Conservation (phyloP, 2,888 invertebrate species). For the Calameuta idolon region DNA sequence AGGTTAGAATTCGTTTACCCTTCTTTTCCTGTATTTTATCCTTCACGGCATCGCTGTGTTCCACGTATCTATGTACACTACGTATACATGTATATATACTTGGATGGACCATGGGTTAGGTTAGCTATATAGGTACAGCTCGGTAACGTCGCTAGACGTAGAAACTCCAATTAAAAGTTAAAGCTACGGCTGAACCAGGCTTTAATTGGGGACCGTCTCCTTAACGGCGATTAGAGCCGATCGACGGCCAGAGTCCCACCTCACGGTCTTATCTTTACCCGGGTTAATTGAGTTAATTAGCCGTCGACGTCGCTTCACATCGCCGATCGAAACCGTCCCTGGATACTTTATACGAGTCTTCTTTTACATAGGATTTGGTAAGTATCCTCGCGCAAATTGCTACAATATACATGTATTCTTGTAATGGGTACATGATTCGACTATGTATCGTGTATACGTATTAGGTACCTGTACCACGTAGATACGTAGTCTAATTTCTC, state of each 20-base stretch:
- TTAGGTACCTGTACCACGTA: background rate
- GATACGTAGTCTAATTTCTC: background rate
- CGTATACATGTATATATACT: too few relatives aligned
- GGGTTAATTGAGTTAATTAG: background rate
- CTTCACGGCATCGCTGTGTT: background rate
- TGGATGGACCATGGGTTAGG: background rate
- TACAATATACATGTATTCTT: background rate
- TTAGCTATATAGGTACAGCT: background rate
- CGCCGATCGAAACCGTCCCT: background rate
- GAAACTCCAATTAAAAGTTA: slow-evolving; percentile 58
- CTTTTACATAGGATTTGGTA: background rate
- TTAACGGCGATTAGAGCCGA: slow-evolving; percentile 38
- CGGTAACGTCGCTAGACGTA: slow-evolving; percentile 11
- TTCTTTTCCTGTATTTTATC: slow-evolving; percentile 17
- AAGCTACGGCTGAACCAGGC: slow-evolving; percentile 36
- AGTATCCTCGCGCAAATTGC: background rate
- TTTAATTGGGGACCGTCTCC: slow-evolving; percentile 36
- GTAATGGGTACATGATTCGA: background rate
- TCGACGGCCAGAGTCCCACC: slow-evolving; percentile 24
- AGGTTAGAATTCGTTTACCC: background rate
- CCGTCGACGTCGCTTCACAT: background rate
- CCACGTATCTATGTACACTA: background rate
- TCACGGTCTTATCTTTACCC: background rate
- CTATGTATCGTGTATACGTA: background rate
- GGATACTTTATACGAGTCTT: background rate